A percentile compares a stretch with the other conserved stretches of the same genome.
Conservation (phyloP, 2,888 invertebrate genomes). For the Noctua janthe region DNA sequence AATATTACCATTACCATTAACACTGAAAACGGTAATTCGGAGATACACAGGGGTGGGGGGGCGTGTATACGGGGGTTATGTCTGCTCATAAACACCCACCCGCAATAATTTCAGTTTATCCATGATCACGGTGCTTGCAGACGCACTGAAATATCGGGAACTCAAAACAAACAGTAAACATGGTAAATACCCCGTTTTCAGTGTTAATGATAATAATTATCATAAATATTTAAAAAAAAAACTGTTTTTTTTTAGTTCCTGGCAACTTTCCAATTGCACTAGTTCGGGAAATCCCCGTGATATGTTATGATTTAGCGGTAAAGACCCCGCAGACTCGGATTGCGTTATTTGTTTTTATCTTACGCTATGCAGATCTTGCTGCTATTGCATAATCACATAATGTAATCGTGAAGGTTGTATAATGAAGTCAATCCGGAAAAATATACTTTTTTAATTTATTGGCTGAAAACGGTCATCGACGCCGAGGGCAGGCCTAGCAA, state of each 20-base stretch:
- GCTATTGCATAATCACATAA: not conserved
- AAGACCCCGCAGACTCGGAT: not conserved
- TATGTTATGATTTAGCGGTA: not conserved
- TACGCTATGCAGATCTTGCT: not conserved
- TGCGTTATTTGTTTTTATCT: not conserved
- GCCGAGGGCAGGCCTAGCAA: not conserved
- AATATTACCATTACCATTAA: too few species aligned
- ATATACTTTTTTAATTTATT: not conserved
- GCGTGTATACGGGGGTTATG: too few species aligned
- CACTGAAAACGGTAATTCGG: too few species aligned
- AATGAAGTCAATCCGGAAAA: not conserved
- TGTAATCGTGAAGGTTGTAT: not conserved
- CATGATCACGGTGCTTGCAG: too few species aligned
- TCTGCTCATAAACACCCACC: too few species aligned
- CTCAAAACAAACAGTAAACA: too few species aligned
- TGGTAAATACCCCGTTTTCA: too few species aligned
- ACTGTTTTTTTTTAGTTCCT: not conserved
- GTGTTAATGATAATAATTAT: not conserved
- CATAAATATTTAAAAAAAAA: not conserved
- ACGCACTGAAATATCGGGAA: too few species aligned
- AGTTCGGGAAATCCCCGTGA: not conserved
- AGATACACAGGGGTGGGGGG: too few species aligned
- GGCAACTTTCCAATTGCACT: slow-evolving; percentile 1
- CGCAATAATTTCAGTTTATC: too few species aligned
- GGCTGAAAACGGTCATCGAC: not conserved